Evolutionary conservation across 2,113 vertebrate genomes (phyloP), one percentile per base, ranked within the genome.

Genomic region (Alosa alosa): DNA sequence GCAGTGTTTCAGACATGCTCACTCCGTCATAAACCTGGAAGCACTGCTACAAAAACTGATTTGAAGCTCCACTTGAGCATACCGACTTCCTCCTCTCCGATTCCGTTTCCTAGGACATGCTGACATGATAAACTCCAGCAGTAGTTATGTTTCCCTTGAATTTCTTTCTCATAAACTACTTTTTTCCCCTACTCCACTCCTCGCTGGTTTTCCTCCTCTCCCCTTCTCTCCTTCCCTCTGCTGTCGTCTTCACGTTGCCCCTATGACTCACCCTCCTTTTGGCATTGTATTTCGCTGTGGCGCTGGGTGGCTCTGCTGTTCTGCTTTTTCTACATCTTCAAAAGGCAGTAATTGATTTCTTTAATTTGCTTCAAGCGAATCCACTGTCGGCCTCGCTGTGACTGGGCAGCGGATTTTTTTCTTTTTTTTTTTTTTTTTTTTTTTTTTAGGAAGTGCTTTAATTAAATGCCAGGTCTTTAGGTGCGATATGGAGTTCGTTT

Each of bases 381-480:
- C 87, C 89, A 90, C 94, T 94, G 94, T 94, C 92, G 93, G 92
- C 89, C 89, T 39, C 6, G 72, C 72, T 72, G n/a, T 72, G 86
- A 91, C 78, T 91, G 90, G 90, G 92, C 93, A 86, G 91, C 89
- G 90, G 89, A 15, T 36, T 72, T 72, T 15, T 64, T 64, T 25
- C n/a, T 64, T 64, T 9, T n/a, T n/a, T 72, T 2, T 72, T 10
- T 72, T 2, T 72, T 11, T 72, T 75, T 75, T 36, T 75, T 39
- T 39, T 39, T 78, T 75, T 93, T 92, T 91, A 92, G 92, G 92
- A 91, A 90, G 91, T 91, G 90, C 93, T 92, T 93, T 94, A 94
- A 94, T 94, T 92, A 94, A 94, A 94, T 91, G 93, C 89, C 91
- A 93, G 92, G 92, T 94, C 93, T 94, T 94, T 92, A 94, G 93